A percentile compares a stretch with the other conserved stretches of the same genome.
phyloP scores from a whole-genome alignment of 2,113 vertebrate species.

The Podarcis cretensis region DNA sequence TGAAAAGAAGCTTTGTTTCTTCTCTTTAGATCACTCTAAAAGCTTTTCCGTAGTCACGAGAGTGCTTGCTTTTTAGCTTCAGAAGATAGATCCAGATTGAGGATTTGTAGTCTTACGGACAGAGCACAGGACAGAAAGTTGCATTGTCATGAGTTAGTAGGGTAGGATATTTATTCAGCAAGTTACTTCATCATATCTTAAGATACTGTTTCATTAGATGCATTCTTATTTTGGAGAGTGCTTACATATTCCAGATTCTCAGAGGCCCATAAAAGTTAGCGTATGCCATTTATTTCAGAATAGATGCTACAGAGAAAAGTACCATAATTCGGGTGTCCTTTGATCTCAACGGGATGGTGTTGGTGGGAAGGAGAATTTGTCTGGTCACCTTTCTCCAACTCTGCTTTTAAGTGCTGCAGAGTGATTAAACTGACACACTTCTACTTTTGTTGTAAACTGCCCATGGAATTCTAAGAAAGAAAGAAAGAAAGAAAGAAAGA shows the following conservation, averaged over 20 bases:
- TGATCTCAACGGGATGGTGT: neutral
- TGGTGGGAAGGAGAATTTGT: neutral
- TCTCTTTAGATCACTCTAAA: constrained; percentile 52
- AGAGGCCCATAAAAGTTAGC: neutral
- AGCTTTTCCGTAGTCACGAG: constrained; percentile 20
- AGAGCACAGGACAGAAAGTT: neutral
- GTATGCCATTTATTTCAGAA: neutral
- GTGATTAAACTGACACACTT: constrained; percentile 27
- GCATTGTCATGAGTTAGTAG: neutral
- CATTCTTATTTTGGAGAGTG: neutral
- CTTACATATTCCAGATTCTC: neutral
- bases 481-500: no score
- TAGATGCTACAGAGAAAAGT: neutral
- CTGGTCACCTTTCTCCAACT: constrained; percentile 2
- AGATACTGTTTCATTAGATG: neutral
- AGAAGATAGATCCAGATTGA: neutral
- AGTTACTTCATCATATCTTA: neutral
- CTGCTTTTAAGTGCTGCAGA: neutral
- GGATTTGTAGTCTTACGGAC: neutral
- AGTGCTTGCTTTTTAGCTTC: neutral
- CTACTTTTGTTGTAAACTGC: neutral
- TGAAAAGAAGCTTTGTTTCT: constrained; percentile 58
- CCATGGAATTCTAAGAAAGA: fast-evolving
- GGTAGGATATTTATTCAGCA: neutral
- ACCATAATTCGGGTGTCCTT: no score